Evolutionary conservation across 2,113 vertebrate genomes (phyloP), one percentile per base, ranked within the genome.

Genomic region (Odontophorus gujanensis): DNA sequence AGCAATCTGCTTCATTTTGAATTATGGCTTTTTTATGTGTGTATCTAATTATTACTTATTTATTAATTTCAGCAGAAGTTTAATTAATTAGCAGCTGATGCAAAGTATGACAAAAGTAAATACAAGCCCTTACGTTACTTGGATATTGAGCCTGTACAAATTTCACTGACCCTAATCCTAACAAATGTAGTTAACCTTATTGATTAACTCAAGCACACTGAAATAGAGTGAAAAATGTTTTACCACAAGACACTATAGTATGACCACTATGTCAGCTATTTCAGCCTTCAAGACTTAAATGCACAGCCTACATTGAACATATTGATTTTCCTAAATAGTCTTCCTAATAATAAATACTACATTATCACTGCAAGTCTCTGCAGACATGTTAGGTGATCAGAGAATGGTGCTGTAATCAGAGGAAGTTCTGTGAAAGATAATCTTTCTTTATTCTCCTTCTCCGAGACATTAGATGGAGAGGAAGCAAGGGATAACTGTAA

Each of bases 191-290:
- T 97, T 97, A 97, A 97, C 96, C 94, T 98, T 97, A 98, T 97
- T 97, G 97, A 98, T 97, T 98, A 91, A 91, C 92, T 96, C 76
- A 94, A 97, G 96, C 92, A 96, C 85, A 97, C 95, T 98, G 97
- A 97, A 98, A 98, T 93, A 96, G 96, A 98, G 97, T 96, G 97
- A 97, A 98, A 98, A 97, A 97, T 97, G 97, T 98, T 98, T 98
- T 96, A 98, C 97, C 95, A 97, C 97, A 97, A 98, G 92, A 92
- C 88, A 96, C 92, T 97, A 95, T 92, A 96, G 96, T 92, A 97
- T 98, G 96, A 98, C 96, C 95, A 97, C 91, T 93, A 20, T 97
- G 96, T 97, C 97, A 97, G 95, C 92, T 97, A 93, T 97, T 97
- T 96, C 93, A 97, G 85, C 95, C 96, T 98, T 97, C 91, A 95